A percentile compares a stretch with the other conserved stretches of the same genome.
phyloP scores from a whole-genome alignment of 2,888 invertebrate genomes.

The Boloria selene region DNA sequence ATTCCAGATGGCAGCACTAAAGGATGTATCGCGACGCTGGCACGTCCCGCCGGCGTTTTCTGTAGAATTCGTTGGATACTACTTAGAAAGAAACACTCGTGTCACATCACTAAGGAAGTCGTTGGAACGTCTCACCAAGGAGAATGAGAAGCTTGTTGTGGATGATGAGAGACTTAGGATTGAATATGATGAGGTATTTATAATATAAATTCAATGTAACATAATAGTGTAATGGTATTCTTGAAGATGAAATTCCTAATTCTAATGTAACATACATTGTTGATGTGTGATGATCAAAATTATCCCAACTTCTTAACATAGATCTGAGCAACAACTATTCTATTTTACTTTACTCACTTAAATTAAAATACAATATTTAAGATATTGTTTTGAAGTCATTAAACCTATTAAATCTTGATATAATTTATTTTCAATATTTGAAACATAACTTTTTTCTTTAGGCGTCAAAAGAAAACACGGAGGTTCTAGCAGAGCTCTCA shows the following conservation, averaged over 20 bases:
- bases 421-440: too few species aligned
- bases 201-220: background rate
- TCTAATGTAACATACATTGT: too few species aligned
- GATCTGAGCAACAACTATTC: too few species aligned
- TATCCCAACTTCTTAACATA: too few species aligned
- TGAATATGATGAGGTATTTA: conserved; percentile 86
- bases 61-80: conserved; percentile 97
- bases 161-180: conserved; percentile 89
- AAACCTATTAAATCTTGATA: too few species aligned
- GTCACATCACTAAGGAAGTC: conserved; percentile 90
- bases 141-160: conserved; percentile 88
- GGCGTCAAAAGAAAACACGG: conserved; percentile 81
- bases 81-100: conserved; percentile 92
- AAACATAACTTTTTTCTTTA: conserved; percentile 37
- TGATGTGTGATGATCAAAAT: too few species aligned
- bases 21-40: conserved; percentile 95
- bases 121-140: conserved; percentile 87
- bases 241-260: too few species aligned
- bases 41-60: conserved; percentile 97
- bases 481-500: conserved; percentile 83
- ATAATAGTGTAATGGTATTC: background rate
- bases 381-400: too few species aligned
- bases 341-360: too few species aligned
- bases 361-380: too few species aligned
- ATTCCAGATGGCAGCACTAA: conserved; percentile 85